A percentile compares a stretch with the other conserved stretches of the same genome.
Evolutionary conservation across 1,140 invertebrate genomes (phyloP).

Genomic region (Goniozus legneri): DNA sequence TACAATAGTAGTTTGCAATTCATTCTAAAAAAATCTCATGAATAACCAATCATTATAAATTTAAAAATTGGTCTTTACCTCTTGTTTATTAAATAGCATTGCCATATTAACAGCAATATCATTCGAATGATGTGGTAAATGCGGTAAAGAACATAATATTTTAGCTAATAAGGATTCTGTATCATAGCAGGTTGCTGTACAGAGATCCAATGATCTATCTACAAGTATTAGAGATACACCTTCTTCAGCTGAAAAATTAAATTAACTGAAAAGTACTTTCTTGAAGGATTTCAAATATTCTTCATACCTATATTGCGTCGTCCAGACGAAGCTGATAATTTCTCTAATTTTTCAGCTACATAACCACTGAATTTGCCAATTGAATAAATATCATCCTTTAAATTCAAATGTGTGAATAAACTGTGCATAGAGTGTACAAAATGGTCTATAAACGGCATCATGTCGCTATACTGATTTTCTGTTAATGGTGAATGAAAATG

Average conservation of each 20-base stretch:
- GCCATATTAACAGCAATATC: conserved; percentile 67
- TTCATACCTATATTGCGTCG: conserved; percentile 56
- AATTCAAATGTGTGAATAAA: conserved; percentile 59
- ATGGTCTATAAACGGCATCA: conserved; percentile 48
- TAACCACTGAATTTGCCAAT: conserved; percentile 63
- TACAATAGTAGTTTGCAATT: conserved; percentile 32
- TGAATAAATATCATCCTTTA: conserved; percentile 64
- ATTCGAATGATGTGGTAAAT: conserved; percentile 62
- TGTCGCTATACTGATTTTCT: conserved; percentile 45
- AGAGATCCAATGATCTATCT: conserved; percentile 66
- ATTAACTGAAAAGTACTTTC: conserved; percentile 4
- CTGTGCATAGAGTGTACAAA: conserved; percentile 60
- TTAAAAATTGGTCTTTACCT: no score
- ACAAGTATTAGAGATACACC: conserved; percentile 64
- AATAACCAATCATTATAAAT: conserved; percentile 1
- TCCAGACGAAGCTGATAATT: conserved; percentile 50
- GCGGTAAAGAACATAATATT: conserved; percentile 60
- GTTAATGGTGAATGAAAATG: conserved; percentile 60
- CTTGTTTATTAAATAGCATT: conserved; percentile 54
- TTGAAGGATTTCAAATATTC: conserved; percentile 1
- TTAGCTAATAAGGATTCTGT: conserved; percentile 64
- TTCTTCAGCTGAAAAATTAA: conserved; percentile 24
- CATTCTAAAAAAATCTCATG: conserved; percentile 24
- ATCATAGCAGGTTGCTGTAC: conserved; percentile 58
- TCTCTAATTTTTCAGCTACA: conserved; percentile 61